Evolutionary conservation across 1,140 invertebrate species (phyloP).

Genomic region (Drosophila hydei): DNA sequence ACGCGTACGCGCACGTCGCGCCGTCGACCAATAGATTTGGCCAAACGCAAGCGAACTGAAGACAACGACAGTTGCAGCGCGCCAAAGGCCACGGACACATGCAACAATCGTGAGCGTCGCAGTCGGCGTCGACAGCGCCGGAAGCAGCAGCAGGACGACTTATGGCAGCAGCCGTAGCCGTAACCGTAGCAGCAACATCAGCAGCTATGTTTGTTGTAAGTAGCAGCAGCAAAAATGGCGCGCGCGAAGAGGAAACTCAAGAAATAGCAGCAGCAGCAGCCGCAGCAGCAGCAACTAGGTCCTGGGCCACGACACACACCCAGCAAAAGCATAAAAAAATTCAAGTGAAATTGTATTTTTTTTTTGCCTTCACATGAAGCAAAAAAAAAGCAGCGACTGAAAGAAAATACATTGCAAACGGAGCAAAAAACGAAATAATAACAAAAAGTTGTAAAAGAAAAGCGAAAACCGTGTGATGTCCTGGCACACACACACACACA

Average conservation of each 20-base stretch:
- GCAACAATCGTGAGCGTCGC: conserved; percentile 64
- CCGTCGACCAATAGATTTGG: conserved; percentile 79
- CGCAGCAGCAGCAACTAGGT: conserved; percentile 33
- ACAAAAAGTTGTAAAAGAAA: conserved; percentile 82
- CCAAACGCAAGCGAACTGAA: conserved; percentile 75
- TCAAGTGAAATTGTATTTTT: conserved; percentile 73
- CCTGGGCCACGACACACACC: conserved; percentile 38
- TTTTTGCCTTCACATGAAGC: conserved; percentile 62
- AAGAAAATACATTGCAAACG: conserved; percentile 76
- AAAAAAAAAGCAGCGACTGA: conserved; percentile 78
- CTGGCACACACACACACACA: conserved; percentile 55
- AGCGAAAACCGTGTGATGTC: conserved; percentile 80
- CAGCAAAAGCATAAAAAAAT: conserved; percentile 68
- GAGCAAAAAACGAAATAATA: conserved; percentile 81
- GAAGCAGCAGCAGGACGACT: conserved; percentile 63
- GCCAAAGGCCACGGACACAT: conserved; percentile 73
- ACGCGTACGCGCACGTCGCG: conserved; percentile 55
- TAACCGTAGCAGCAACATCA: conserved; percentile 12
- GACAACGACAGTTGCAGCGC: conserved; percentile 74
- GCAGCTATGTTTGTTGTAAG: conserved; percentile 73
- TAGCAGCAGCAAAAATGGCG: conserved; percentile 71
- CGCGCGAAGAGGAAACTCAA: conserved; percentile 78
- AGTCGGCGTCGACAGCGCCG: conserved; percentile 33
- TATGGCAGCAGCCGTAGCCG: conserved; percentile 53
- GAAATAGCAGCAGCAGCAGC: conserved; percentile 58